Evolutionary conservation across 53 echinoderm and acorn worm species (phyloP).

Genomic region (Paracentrotus lividus): DNA sequence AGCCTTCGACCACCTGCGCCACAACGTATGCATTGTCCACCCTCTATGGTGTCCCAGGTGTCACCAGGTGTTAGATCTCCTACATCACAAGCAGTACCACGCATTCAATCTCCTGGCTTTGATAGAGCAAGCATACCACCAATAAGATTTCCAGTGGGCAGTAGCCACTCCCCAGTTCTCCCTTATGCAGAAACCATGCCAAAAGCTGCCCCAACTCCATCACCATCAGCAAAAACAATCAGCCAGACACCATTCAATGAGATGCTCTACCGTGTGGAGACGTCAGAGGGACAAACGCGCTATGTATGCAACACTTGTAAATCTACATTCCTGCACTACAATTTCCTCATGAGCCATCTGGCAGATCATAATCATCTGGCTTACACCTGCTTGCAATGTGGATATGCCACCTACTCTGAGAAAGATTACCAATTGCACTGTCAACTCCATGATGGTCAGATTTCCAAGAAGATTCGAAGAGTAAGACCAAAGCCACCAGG

Average conservation of each 20-base stretch:
- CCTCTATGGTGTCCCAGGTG: background rate
- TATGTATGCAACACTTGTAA: conserved; percentile 67
- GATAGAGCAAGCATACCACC: background rate
- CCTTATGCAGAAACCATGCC: conserved; percentile 21
- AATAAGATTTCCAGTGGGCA: background rate
- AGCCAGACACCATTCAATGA: conserved; percentile 69
- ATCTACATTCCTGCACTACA: conserved; percentile 68
- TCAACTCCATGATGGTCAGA: conserved; percentile 68
- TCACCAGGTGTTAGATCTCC: background rate
- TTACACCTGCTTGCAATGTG: conserved; percentile 61
- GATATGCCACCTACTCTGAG: conserved; percentile 66
- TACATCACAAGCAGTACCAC: background rate
- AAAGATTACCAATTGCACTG: conserved; percentile 68
- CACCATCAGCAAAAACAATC: conserved; percentile 59
- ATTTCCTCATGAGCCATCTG: conserved; percentile 66
- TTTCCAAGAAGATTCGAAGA: conserved; percentile 57
- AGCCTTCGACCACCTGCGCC: conserved; percentile 30
- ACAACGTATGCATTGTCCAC: background rate
- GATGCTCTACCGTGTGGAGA: conserved; percentile 60
- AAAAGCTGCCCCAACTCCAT: conserved; percentile 3
- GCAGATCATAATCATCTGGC: conserved; percentile 65
- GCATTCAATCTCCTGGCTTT: background rate
- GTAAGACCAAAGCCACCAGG: conserved; percentile 53
- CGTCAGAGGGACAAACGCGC: conserved; percentile 53
- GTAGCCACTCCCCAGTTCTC: background rate